These are phyloP conservation scores for Drosophila ananassae DNA, from an alignment of 1,140 invertebrate genomes.

Conservation along the genomic window DNA sequence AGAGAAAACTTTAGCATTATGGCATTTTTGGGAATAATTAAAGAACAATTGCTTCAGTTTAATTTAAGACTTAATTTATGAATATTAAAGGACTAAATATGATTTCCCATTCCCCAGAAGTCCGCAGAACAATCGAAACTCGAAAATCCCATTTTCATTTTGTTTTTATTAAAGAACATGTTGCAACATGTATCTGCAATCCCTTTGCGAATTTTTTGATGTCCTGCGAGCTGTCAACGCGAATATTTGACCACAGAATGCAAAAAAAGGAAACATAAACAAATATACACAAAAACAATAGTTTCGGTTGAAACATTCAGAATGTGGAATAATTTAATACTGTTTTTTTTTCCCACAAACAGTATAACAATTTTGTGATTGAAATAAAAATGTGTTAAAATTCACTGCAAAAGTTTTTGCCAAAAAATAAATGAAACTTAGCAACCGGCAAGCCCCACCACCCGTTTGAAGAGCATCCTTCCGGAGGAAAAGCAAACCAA, in stretches of 20 bases:
- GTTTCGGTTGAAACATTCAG: conserved; percentile 30
- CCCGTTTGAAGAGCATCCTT: neutral
- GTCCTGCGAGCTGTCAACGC: conserved; percentile 42
- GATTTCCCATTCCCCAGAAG: too few relatives aligned
- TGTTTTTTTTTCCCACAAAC: too few relatives aligned
- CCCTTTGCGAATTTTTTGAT: conserved; percentile 47
- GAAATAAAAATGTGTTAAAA: too few relatives aligned
- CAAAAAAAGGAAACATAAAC: conserved; percentile 39
- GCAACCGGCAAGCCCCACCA: neutral
- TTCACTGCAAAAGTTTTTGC: neutral
- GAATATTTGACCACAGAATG: conserved; percentile 67
- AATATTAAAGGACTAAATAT: too few relatives aligned
- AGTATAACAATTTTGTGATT: too few relatives aligned
- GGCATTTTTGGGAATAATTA: neutral
- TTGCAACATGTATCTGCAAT: conserved; percentile 21
- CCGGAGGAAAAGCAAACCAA: conserved; percentile 13
- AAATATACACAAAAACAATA: conserved; percentile 19
- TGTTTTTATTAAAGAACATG: conserved; percentile 7
- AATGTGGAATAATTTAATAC: neutral
- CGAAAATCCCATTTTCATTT: neutral
- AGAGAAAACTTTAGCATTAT: neutral
- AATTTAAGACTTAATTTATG: neutral
- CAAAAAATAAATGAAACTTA: neutral
- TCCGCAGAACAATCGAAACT: neutral
- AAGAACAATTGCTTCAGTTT: neutral